Evolutionary conservation across 1,140 invertebrate species (phyloP).

Genomic region (Drusus annulatus): DNA sequence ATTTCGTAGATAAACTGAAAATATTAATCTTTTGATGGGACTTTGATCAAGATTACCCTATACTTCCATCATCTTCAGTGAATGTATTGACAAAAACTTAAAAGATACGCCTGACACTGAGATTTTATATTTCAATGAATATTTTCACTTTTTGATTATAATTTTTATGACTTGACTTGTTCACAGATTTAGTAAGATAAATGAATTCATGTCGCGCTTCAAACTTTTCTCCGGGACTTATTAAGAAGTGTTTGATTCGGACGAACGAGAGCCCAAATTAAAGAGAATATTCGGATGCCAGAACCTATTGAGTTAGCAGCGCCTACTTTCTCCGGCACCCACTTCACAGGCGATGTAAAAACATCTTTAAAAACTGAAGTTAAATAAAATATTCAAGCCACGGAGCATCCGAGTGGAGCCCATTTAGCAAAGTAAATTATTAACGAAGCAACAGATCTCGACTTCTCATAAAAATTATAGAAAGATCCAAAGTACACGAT

Average conservation of each 20-base stretch:
- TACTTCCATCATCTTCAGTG: no score
- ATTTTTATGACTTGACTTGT: slow-evolving; percentile 8
- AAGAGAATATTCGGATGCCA: background rate
- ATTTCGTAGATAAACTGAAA: no score
- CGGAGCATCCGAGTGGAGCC: background rate
- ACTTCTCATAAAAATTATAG: background rate
- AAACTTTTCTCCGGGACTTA: slow-evolving; percentile 10
- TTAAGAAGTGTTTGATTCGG: slow-evolving; percentile 3
- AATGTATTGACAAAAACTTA: no score
- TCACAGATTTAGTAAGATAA: slow-evolving; percentile 6
- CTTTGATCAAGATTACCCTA: no score
- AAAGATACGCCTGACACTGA: no score
- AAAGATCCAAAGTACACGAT: slow-evolving; percentile 13
- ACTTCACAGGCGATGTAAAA: slow-evolving; percentile 5
- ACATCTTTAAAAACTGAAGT: background rate
- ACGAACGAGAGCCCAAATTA: background rate
- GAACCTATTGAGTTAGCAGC: no score
- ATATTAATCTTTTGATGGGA: no score
- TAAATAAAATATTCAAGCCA: slow-evolving; percentile 24
- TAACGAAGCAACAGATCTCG: slow-evolving; percentile 34
- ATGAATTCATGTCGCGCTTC: slow-evolving; percentile 7
- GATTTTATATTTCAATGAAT: no score
- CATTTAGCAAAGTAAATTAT: slow-evolving; percentile 28
- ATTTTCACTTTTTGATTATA: background rate
- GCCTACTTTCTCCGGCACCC: background rate